Percentiles rank a stretch among this genome's conserved stretches.
phyloP scores from a whole-genome alignment of 2,113 vertebrate species.

The Carassius gibelio region DNA sequence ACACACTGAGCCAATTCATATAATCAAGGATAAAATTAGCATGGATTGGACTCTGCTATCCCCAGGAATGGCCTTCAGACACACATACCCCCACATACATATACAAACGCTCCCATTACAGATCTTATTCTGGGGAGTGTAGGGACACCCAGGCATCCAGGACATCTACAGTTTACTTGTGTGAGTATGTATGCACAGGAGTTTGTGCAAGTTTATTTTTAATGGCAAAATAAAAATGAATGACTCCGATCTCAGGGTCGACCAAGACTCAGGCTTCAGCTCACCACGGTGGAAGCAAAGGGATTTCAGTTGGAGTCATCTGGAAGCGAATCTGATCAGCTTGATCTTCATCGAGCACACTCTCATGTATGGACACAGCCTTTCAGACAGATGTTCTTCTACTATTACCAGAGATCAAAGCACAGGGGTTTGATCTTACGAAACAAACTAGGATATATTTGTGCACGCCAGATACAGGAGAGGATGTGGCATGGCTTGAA shows the following conservation, averaged over 20 bases:
- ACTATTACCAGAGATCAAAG: constrained; percentile 13
- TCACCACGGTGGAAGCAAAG: background rate
- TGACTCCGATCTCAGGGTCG: constrained; percentile 28
- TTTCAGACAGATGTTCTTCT: constrained; percentile 28
- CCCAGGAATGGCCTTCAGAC: constrained; percentile 54
- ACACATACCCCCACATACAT: constrained; percentile 49
- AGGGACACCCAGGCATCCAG: constrained; percentile 46
- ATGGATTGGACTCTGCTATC: constrained; percentile 58
- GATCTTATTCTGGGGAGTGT: constrained; percentile 47
- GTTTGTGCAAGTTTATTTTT: constrained; percentile 15
- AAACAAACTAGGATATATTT: constrained; percentile 15
- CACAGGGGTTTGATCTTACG: background rate
- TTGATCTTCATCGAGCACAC: background rate
- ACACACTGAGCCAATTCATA: constrained; percentile 78
- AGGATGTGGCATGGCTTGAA: background rate
- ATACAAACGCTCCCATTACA: constrained; percentile 60
- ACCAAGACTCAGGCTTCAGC: background rate
- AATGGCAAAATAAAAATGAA: constrained; percentile 20
- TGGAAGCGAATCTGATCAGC: constrained; percentile 9
- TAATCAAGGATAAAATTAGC: constrained; percentile 77
- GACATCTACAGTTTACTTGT: constrained; percentile 46
- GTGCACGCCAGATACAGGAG: background rate
- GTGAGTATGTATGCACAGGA: constrained; percentile 52
- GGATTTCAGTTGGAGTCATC: background rate
- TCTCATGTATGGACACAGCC: background rate